A percentile compares a stretch with the other conserved stretches of the same genome.
Conservation (phyloP, 2,797 vertebrate genomes). For the Onychomys torridus region DNA sequence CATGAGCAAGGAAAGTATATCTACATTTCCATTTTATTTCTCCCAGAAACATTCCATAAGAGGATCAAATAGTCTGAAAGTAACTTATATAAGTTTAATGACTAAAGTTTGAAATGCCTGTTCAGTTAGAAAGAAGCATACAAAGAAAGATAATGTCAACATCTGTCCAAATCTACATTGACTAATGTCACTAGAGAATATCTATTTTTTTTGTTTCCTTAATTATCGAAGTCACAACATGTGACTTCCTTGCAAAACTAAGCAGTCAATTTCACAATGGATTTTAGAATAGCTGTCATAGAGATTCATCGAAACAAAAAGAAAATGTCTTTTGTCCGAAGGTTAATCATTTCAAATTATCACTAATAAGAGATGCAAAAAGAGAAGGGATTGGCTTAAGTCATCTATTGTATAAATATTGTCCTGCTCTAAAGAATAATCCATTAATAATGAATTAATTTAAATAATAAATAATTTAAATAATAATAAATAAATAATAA, state of each 20-base stretch:
- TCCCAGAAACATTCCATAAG: background rate
- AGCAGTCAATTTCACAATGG: background rate
- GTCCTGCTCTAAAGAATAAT: background rate
- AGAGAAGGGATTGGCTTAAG: rapidly evolving
- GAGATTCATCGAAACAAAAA: background rate
- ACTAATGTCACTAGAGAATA: background rate
- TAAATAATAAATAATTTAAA: too few relatives aligned
- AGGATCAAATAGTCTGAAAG: background rate
- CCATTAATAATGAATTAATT: background rate
- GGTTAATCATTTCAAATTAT: background rate
- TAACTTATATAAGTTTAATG: background rate
- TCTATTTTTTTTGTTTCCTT: background rate
- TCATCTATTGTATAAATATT: background rate
- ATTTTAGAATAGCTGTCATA: background rate
- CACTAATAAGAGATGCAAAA: background rate
- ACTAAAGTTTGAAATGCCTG: background rate
- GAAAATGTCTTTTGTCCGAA: background rate
- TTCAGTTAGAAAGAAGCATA: background rate
- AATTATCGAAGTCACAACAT: background rate
- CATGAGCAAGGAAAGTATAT: background rate
- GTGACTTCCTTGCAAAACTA: background rate
- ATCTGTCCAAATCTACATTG: background rate
- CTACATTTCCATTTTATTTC: background rate
- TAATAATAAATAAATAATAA: too few relatives aligned
- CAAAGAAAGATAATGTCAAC: background rate